Evolutionary conservation across 2,113 vertebrate genomes (phyloP).

Genomic region (Pithys albifrons): DNA sequence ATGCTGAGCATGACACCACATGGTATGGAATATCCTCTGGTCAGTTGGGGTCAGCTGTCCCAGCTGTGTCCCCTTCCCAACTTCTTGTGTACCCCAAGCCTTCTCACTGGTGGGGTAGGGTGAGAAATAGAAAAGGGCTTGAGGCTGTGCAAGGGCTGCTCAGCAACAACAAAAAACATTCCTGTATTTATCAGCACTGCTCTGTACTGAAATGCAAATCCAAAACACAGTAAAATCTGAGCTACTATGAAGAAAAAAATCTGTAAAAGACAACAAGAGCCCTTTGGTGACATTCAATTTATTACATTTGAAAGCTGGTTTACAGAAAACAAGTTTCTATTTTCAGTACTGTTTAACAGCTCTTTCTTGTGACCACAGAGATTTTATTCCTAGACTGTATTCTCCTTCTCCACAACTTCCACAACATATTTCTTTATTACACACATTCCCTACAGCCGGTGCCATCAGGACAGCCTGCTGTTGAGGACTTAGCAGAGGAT

Average conservation of each 20-base stretch:
- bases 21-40: not conserved
- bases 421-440: not conserved
- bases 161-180: not conserved
- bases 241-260: not conserved
- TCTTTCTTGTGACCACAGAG: not conserved
- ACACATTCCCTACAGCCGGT: not conserved
- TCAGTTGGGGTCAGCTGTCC: no score
- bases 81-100: not conserved
- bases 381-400: not conserved
- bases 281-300: not conserved
- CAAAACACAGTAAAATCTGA: not conserved
- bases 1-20: not conserved
- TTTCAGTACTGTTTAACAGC: not conserved
- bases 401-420: not conserved
- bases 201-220: not conserved
- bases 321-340: not conserved
- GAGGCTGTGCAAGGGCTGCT: rapidly evolving
- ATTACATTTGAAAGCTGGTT: not conserved
- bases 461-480: not conserved
- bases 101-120: rapidly evolving
- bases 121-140: not conserved
- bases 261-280: not conserved
- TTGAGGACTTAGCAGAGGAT: not conserved
- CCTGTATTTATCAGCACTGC: not conserved
- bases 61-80: not conserved